These are phyloP conservation scores for Protobothrops mucrosquamatus DNA, from an alignment of 2,113 vertebrate species.

Conservation along the genomic window DNA sequence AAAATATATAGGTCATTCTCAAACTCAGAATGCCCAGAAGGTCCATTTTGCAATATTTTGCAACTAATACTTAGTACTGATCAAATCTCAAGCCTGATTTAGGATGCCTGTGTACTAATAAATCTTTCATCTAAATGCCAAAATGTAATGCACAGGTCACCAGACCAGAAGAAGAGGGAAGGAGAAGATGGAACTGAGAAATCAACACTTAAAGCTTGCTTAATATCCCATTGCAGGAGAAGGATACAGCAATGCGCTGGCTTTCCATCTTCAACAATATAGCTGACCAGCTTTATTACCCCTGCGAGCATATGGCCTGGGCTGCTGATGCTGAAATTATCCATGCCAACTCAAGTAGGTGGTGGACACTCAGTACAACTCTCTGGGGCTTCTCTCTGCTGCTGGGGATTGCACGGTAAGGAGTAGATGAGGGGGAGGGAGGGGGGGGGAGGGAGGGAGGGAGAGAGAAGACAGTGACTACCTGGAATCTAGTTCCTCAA, in stretches of 20 bases:
- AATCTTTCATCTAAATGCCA: not conserved
- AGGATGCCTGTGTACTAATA: not conserved
- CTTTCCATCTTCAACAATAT: conserved; percentile 84
- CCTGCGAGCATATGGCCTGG: conserved; percentile 94
- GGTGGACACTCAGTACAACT: conserved; percentile 82
- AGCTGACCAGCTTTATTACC: conserved; percentile 94
- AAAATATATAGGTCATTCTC: not conserved
- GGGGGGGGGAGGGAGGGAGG: not conserved
- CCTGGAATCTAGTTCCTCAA: not conserved
- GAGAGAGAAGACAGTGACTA: not conserved
- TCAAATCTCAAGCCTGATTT: not conserved
- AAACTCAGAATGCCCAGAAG: not conserved
- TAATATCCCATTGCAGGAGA: conserved; percentile 69
- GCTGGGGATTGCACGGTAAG: conserved; percentile 82
- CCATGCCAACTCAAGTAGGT: conserved; percentile 69
- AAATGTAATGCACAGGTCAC: not conserved
- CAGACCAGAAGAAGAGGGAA: not conserved
- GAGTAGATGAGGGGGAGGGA: fast-evolving
- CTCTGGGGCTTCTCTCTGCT: conserved; percentile 86
- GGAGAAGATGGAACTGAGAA: not conserved
- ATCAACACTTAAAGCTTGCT: not conserved
- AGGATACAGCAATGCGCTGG: conserved; percentile 77
- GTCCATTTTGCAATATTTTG: not conserved
- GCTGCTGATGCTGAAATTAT: conserved; percentile 82
- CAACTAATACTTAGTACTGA: not conserved